phyloP scores from a whole-genome alignment of 2,888 invertebrate species.

The Melipona beecheii region DNA sequence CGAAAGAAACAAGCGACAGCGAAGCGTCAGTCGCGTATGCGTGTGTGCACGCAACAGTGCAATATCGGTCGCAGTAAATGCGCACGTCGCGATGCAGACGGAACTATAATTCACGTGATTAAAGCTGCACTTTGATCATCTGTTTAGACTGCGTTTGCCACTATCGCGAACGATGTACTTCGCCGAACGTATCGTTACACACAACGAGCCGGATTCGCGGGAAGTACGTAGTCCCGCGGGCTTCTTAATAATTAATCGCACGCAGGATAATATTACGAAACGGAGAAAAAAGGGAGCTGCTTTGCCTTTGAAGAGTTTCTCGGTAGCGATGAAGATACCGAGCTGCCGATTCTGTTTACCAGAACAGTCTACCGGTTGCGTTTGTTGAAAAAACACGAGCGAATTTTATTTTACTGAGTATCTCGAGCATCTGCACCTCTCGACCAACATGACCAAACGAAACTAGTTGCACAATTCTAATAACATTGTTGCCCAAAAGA shows the following conservation, averaged over 20 bases:
- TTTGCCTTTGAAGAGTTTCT: neutral
- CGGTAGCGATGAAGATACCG: neutral
- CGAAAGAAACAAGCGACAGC: neutral
- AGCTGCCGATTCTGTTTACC: neutral
- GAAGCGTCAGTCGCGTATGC: slow-evolving; percentile 25
- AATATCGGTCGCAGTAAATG: slow-evolving; percentile 37
- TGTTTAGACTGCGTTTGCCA: slow-evolving; percentile 52
- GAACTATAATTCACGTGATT: slow-evolving; percentile 61
- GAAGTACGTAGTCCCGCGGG: slow-evolving; percentile 1
- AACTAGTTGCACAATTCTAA: too few relatives aligned
- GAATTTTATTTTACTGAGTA: neutral
- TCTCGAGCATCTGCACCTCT: neutral
- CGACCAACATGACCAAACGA: too few relatives aligned
- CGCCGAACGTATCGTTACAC: slow-evolving; percentile 31
- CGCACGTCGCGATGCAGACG: slow-evolving; percentile 27
- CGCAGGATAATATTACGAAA: neutral
- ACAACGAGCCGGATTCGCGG: slow-evolving; percentile 17
- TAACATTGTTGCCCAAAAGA: too few relatives aligned
- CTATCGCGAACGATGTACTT: slow-evolving; percentile 45
- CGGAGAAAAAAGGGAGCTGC: neutral
- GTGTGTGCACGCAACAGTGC: neutral
- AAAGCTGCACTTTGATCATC: slow-evolving; percentile 70
- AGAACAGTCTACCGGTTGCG: neutral
- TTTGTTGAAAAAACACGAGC: neutral
- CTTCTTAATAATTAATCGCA: slow-evolving; percentile 20